Evolutionary conservation across 2,888 invertebrate species (phyloP), one percentile per base, ranked within the genome.

Genomic region (Agonopterix subpropinquella): DNA sequence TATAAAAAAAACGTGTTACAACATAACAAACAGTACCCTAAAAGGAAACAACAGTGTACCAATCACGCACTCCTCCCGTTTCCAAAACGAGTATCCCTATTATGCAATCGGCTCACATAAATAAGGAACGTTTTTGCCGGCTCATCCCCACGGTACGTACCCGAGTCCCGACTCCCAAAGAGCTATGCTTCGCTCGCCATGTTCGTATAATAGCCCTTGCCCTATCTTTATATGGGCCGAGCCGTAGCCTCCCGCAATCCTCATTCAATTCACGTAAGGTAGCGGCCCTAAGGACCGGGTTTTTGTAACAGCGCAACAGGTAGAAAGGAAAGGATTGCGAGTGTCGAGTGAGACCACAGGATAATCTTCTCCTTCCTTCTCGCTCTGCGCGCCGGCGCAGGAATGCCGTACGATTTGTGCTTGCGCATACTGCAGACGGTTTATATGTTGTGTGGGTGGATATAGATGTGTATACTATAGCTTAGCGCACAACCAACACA

Each of bases 311-410:
- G 80, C 80, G 85, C 86, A 85, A 87, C 88, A 88, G 88, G 88
- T 88, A 88, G 87, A 86, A 85, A 84, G 80, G 85, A 86, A 87
- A 87, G 87, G 88, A 87, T 88, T 87, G 87, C 84, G 81, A 81
- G 79, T 28, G 28, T 62, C 64, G 80, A 84, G 73, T 58, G 84
- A 74, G 82, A 83, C 56, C 58, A 65, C 64, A 62, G 57, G 65
- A 71, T 65, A 68, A 64, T 68, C 61, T 58, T 57, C 52, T 51
- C 49, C 42, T 57, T 62, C 64, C 59, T 72, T 77, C 84, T 74
- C 82, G 63, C 70, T 86, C 80, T 57, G 60, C 58, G 64, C 67
- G 73, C 70, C 65, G 67, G 69, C 84, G 73, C 76, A 83, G 87
- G 88, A 88, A 88, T 88, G 87, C 88, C 84, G 86, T 84, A 85